A percentile compares a stretch with the other conserved stretches of the same genome.
Conservation (phyloP, 2,888 invertebrate species). For the Cantharis rustica region DNA sequence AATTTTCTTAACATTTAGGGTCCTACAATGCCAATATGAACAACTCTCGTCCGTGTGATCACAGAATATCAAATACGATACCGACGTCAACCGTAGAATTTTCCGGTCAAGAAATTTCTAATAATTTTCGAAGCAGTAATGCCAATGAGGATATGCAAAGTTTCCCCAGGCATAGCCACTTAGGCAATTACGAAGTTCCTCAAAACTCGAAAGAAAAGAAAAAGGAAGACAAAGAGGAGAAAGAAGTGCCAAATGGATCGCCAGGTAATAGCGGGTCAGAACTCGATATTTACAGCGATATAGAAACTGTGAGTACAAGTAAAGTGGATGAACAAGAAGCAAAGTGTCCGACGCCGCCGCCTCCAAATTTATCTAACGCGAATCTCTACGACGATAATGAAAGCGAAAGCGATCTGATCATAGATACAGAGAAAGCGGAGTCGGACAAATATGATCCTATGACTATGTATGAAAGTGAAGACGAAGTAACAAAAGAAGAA, state of each 20-base stretch:
- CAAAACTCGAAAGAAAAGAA: slow-evolving; percentile 33
- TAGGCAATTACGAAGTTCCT: slow-evolving; percentile 21
- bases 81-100: slow-evolving; percentile 39
- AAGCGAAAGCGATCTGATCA: slow-evolving; percentile 64
- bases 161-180: slow-evolving; percentile 44
- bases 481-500: slow-evolving; percentile 37
- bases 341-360: slow-evolving; percentile 12
- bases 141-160: slow-evolving; percentile 43
- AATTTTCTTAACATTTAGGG: neutral
- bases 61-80: neutral
- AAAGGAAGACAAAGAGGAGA: slow-evolving; percentile 35
- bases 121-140: slow-evolving; percentile 18
- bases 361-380: slow-evolving; percentile 1
- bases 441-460: slow-evolving; percentile 64
- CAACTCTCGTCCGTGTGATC: neutral
- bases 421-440: slow-evolving; percentile 55
- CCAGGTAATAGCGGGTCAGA: slow-evolving; percentile 54
- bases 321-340: slow-evolving; percentile 44
- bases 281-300: slow-evolving; percentile 67
- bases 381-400: slow-evolving; percentile 21
- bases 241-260: slow-evolving; percentile 35
- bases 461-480: slow-evolving; percentile 52
- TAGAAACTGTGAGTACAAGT: slow-evolving; percentile 58
- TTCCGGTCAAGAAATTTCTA: neutral
- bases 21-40: neutral